Conservation (phyloP, 2,797 vertebrate genomes). For the Semaprochilodus insignis region DNA sequence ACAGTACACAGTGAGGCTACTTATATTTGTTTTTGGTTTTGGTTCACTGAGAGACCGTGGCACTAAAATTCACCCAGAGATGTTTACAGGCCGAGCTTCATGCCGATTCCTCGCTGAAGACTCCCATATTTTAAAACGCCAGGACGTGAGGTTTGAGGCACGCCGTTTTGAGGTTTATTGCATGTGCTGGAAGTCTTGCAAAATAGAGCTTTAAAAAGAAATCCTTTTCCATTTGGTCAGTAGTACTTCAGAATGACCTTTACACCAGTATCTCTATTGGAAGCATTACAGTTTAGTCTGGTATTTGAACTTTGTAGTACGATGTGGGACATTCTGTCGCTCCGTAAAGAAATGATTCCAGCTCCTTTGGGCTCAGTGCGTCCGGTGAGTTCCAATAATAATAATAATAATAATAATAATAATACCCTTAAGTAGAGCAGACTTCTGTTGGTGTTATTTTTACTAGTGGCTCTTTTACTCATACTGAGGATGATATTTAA, state of each 20-base stretch:
- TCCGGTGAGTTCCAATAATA: constrained; percentile 24
- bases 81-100: background rate
- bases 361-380: constrained; percentile 54
- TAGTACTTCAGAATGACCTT: background rate
- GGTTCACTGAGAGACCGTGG: background rate
- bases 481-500: constrained; percentile 76
- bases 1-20: background rate
- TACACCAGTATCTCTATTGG: background rate
- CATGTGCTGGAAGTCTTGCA: background rate
- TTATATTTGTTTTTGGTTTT: background rate
- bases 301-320: background rate
- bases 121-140: background rate
- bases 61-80: background rate
- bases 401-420: constrained; percentile 47
- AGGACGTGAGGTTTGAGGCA: too few relatives aligned
- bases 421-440: constrained; percentile 56
- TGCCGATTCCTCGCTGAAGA: background rate
- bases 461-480: constrained; percentile 68
- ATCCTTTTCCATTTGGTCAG: background rate
- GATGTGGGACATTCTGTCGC: constrained; percentile 4
- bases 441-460: constrained; percentile 60
- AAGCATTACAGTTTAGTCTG: background rate
- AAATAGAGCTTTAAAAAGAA: constrained; percentile 5
- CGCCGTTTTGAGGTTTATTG: background rate
- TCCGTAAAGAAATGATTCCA: background rate